Conservation (phyloP, 2,888 invertebrate genomes). For the Stenotaenia linearis region DNA sequence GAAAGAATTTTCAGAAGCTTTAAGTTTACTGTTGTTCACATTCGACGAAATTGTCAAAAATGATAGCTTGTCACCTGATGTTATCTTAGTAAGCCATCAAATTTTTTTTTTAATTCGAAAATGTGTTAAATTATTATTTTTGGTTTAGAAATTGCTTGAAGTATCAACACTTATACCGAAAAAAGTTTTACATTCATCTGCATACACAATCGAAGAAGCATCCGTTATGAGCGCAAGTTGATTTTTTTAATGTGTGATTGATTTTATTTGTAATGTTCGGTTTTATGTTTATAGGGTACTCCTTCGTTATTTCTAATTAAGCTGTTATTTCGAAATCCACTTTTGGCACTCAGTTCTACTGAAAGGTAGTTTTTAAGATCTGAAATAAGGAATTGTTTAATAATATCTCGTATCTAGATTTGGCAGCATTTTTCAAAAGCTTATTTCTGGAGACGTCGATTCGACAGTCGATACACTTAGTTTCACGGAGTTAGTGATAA, state of each 20-base stretch:
- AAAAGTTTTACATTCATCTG: conserved; percentile 5
- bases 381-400: too few species aligned
- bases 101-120: too few species aligned
- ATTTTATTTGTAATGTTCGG: not conserved
- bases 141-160: conserved; percentile 27
- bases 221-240: conserved; percentile 24
- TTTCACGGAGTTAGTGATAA: not conserved
- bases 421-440: conserved; percentile 23
- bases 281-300: not conserved
- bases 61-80: not conserved
- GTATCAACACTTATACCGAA: not conserved
- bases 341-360: not conserved
- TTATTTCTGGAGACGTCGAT: not conserved
- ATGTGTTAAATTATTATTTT: not conserved
- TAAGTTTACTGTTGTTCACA: not conserved
- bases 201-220: not conserved
- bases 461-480: not conserved
- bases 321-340: not conserved
- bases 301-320: conserved; percentile 12
- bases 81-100: conserved; percentile 1
- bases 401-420: conserved; percentile 2
- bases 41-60: conserved; percentile 17
- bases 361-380: not conserved
- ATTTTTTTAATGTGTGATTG: not conserved
- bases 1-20: conserved; percentile 24